Conservation (phyloP, 2,888 invertebrate genomes). For the Macrosiphum euphorbiae region DNA sequence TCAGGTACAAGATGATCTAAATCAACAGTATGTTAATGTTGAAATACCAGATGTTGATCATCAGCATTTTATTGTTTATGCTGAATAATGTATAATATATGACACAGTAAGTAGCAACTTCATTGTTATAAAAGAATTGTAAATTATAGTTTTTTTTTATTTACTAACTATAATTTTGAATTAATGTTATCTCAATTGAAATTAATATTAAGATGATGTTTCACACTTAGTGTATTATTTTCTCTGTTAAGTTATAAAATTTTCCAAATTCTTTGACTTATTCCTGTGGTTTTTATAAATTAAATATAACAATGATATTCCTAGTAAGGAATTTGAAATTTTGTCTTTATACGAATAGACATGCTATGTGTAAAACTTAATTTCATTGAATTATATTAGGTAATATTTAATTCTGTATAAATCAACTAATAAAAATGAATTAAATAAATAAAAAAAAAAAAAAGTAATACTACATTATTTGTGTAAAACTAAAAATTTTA, state of each 20-base stretch:
- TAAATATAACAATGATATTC: too few relatives aligned
- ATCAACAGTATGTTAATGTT: constrained; percentile 79
- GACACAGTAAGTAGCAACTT: constrained; percentile 30
- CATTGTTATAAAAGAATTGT: background rate
- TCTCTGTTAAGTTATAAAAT: background rate
- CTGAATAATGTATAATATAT: constrained; percentile 74
- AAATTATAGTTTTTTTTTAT: background rate
- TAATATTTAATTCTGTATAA: too few relatives aligned
- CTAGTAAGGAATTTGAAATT: too few relatives aligned
- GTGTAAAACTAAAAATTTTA: background rate
- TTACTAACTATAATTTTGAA: background rate
- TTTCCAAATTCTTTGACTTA: background rate
- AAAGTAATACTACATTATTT: background rate
- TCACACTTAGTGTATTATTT: background rate
- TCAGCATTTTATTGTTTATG: constrained; percentile 88
- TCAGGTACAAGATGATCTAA: constrained; percentile 58
- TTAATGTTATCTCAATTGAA: background rate
- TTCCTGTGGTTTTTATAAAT: too few relatives aligned
- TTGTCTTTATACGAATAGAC: too few relatives aligned
- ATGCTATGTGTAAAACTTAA: too few relatives aligned
- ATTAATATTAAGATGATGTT: background rate
- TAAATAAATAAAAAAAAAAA: too few relatives aligned
- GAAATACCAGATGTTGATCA: constrained; percentile 82
- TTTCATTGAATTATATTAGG: too few relatives aligned
- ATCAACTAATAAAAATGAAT: too few relatives aligned